Base-by-base conservation (phyloP, 2,797 vertebrate genomes). In the Tokudaia tokunoshimensis region DNA sequence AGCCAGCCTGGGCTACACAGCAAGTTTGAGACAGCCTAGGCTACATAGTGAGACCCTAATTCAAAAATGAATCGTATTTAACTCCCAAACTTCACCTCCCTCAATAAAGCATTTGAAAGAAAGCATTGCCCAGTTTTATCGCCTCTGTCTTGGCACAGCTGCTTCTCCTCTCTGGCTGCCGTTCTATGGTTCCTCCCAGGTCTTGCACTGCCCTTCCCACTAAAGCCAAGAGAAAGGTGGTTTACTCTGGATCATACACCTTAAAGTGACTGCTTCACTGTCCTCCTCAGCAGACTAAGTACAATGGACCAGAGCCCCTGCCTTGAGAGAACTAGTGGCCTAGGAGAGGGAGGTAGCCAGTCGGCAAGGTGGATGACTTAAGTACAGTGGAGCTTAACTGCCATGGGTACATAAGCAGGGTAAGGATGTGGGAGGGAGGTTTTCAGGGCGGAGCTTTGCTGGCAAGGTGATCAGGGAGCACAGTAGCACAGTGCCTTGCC, bases 251-350 rank as follows among this genome's bases (percentile, higher is more conserved):
- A 65, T 29, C n/a, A 14, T 6, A 19, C 72, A 47, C 74, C 74
- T 97, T 65, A 72, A 75, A 70, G 44, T 50, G n/a, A 3, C 20
- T 4, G n/a, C 44, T 20, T 90, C 93, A 92, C 83, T 89, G 59
- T 44, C 11, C 79, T 52, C 57, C 15, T 86, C 12, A 61, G 31
- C 37, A 65, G 55, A 83, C 37, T 59, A 37, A 91, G 70, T 50
- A 47, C 52, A 93, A 57, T 1, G 17, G 20, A 15, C 24, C 41
- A 47, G 88, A 84, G 79, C 22, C 24, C 61, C 80, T 47, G 19
- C 17, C 67, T 93, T 93, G 65, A 6, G 52, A 80, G 29, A 55
- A n/a, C 10, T 63, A 72, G 47, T 7, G 0, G 83, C 87, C 41
- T 83, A 76, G 72, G 63, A 41, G 37, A 76, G 78, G 37, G 17